A percentile compares a stretch with the other conserved stretches of the same genome.
Conservation (phyloP, 2,113 vertebrate genomes). For the Polypterus bichir region DNA sequence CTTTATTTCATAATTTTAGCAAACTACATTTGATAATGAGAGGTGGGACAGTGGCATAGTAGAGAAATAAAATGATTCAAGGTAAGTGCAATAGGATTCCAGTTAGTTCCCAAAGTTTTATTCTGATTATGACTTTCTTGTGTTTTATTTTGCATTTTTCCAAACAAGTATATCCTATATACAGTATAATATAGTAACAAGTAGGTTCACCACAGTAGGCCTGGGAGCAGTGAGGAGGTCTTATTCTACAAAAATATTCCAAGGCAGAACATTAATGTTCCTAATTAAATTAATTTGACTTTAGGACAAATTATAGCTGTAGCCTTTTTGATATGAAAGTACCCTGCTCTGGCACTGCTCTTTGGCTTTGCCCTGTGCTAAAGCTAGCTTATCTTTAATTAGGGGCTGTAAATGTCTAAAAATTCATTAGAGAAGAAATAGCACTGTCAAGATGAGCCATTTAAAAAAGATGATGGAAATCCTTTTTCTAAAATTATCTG, state of each 20-base stretch:
- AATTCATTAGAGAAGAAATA: constrained; percentile 50
- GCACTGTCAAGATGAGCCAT: constrained; percentile 45
- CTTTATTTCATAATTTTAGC: no score
- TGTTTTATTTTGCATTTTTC: no score
- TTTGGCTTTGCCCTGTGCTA: constrained; percentile 42
- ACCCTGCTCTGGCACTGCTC: constrained; percentile 26
- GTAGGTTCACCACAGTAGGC: constrained; percentile 5
- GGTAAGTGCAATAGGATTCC: no score
- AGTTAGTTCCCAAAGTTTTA: no score
- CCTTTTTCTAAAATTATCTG: constrained; percentile 40
- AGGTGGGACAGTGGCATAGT: no score
- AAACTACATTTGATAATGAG: no score
- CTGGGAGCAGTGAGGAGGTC: constrained; percentile 7
- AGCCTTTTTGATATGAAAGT: constrained; percentile 6
- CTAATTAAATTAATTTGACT: constrained; percentile 50
- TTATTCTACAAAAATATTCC: constrained; percentile 17
- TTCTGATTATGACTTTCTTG: no score
- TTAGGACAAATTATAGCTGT: constrained; percentile 27
- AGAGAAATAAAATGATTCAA: no score
- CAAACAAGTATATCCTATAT: no score
- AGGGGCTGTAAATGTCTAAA: constrained; percentile 51
- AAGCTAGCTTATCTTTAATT: constrained; percentile 59
- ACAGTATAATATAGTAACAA: no score
- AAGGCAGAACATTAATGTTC: background rate
- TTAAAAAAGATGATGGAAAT: constrained; percentile 57